These are phyloP conservation scores for Boloria euphrosyne DNA, from an alignment of 2,888 invertebrate species.

Conservation along the genomic window DNA sequence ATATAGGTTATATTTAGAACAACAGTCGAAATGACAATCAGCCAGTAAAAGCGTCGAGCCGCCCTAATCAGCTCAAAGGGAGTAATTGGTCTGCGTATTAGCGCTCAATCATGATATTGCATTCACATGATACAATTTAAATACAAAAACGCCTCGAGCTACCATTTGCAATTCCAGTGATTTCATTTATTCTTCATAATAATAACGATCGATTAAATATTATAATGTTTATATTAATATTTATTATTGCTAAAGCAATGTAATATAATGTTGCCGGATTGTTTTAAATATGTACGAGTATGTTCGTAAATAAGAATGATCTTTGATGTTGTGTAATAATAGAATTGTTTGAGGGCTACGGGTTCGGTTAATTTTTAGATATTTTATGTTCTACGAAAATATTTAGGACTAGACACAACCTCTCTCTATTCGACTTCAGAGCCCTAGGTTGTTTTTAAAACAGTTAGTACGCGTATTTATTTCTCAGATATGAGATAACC, in stretches of 20 bases:
- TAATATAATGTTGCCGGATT: too few relatives aligned
- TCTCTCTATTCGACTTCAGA: too few relatives aligned
- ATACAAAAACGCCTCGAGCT: slow-evolving; percentile 44
- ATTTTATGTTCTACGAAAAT: background rate
- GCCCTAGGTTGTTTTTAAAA: too few relatives aligned
- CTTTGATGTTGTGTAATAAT: too few relatives aligned
- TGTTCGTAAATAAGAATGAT: too few relatives aligned
- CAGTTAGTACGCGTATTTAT: too few relatives aligned
- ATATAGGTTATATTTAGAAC: slow-evolving; percentile 25
- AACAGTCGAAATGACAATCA: slow-evolving; percentile 40
- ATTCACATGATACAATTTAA: slow-evolving; percentile 43
- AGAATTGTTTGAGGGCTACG: too few relatives aligned
- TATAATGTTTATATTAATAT: background rate
- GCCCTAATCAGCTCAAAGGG: slow-evolving; percentile 47
- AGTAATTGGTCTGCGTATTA: slow-evolving; percentile 45
- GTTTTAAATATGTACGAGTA: too few relatives aligned
- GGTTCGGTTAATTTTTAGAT: background rate
- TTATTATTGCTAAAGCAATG: background rate
- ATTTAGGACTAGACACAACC: background rate
- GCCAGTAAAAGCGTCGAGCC: slow-evolving; percentile 40
- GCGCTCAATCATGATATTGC: slow-evolving; percentile 46
- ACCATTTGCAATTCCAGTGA: too few relatives aligned
- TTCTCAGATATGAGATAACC: too few relatives aligned
- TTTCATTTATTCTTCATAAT: too few relatives aligned
- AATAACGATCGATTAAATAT: too few relatives aligned